These are phyloP conservation scores for Calliphora vomitoria DNA, from an alignment of 2,888 invertebrate species.

Conservation along the genomic window DNA sequence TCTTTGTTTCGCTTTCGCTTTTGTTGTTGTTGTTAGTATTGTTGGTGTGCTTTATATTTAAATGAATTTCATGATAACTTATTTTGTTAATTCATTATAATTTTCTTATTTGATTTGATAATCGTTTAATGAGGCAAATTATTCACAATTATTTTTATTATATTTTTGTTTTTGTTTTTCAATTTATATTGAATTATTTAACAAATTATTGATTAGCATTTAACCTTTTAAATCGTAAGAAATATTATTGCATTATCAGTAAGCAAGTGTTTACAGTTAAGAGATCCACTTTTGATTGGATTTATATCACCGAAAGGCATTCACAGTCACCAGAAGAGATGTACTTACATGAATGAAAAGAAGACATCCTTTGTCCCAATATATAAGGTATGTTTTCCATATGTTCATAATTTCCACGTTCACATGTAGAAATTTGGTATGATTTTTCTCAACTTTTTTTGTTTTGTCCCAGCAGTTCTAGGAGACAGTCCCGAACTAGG, in stretches of 20 bases:
- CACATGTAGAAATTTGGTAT: too few relatives aligned
- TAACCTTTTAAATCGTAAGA: slow-evolving; percentile 24
- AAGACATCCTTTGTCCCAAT: too few relatives aligned
- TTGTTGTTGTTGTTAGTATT: background rate
- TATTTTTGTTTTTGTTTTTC: slow-evolving; percentile 15
- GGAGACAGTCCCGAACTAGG: too few relatives aligned
- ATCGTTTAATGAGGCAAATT: slow-evolving; percentile 63
- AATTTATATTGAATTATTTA: slow-evolving; percentile 40
- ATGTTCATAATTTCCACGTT: too few relatives aligned
- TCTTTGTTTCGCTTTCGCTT: background rate
- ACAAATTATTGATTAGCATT: slow-evolving; percentile 58
- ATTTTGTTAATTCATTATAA: slow-evolving; percentile 35
- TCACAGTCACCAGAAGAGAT: too few relatives aligned
- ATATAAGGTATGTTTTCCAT: too few relatives aligned
- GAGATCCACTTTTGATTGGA: background rate
- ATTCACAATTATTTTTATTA: slow-evolving; percentile 45
- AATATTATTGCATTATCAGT: slow-evolving; percentile 47
- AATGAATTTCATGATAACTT: slow-evolving; percentile 44
- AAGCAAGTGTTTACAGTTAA: background rate
- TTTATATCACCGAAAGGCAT: too few relatives aligned
- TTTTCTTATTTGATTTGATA: slow-evolving; percentile 47
- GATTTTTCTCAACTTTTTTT: too few relatives aligned
- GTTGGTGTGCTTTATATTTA: background rate
- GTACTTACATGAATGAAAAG: too few relatives aligned
- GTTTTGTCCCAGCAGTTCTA: too few relatives aligned